Conservation (phyloP, 1,140 invertebrate genomes). For the Brachionus koreanus region DNA sequence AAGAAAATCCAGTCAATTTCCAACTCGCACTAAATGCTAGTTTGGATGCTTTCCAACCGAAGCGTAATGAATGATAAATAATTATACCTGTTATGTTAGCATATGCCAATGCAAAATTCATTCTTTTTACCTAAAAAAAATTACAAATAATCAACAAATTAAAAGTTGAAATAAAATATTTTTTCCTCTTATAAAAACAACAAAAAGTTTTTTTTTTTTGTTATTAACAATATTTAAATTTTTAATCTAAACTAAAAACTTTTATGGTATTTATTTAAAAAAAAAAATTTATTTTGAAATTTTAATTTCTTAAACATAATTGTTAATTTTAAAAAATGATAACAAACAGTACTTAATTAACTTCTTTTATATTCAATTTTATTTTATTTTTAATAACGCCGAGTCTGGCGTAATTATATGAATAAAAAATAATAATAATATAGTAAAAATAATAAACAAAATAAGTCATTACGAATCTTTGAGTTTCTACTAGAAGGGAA, state of each 20-base stretch:
- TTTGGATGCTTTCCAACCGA: not conserved
- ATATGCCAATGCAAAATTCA: not conserved
- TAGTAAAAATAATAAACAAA: not conserved
- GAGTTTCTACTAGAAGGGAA: not conserved
- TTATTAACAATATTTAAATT: too few species aligned
- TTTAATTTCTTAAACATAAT: not conserved
- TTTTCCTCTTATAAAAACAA: not conserved
- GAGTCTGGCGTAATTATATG: not conserved
- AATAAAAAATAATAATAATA: not conserved
- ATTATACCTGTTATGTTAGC: not conserved
- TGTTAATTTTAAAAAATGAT: not conserved
- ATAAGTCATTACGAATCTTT: not conserved
- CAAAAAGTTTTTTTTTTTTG: not conserved
- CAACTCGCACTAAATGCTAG: conserved; percentile 8
- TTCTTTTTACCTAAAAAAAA: not conserved
- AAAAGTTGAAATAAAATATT: not conserved
- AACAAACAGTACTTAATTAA: not conserved
- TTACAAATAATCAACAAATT: not conserved
- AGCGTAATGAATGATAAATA: conserved; percentile 14
- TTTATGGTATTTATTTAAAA: too few species aligned
- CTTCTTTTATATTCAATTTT: not conserved
- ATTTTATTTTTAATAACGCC: not conserved
- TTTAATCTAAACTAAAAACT: too few species aligned
- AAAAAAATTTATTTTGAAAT: not conserved
- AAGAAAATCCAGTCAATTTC: not conserved